These are phyloP conservation scores for Porites rus DNA, from an alignment of 92 coral and sea anemone species.

Conservation along the genomic window DNA sequence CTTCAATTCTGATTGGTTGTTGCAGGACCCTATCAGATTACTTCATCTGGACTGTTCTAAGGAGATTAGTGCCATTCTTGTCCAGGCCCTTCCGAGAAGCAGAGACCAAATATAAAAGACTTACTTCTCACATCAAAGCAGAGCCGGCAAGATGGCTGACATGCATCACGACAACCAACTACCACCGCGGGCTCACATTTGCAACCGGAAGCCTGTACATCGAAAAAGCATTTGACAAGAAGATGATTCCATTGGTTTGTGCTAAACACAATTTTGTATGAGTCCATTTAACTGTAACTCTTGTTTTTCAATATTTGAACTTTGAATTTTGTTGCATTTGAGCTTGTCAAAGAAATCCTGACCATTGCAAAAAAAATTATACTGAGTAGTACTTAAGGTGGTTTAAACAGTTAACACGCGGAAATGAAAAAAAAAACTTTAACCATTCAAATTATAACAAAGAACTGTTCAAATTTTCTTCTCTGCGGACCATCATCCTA, in stretches of 20 bases:
- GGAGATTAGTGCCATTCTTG: conserved; percentile 73
- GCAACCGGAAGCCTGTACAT: conserved; percentile 81
- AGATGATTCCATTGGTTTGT: conserved; percentile 73
- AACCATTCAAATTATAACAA: too few species aligned
- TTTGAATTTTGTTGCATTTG: neutral
- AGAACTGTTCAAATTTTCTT: too few species aligned
- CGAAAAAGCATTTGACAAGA: conserved; percentile 67
- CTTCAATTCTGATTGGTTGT: neutral
- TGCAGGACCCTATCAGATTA: conserved; percentile 81
- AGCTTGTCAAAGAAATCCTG: neutral
- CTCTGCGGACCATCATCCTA: too few species aligned
- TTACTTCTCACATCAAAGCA: conserved; percentile 43
- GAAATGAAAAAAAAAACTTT: too few species aligned
- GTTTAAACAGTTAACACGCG: too few species aligned
- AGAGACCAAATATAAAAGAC: conserved; percentile 62
- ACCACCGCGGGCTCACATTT: conserved; percentile 69
- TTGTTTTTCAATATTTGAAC: too few species aligned
- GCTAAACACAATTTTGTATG: neutral
- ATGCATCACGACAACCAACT: conserved; percentile 62
- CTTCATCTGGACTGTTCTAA: conserved; percentile 81
- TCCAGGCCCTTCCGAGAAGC: conserved; percentile 87
- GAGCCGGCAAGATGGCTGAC: conserved; percentile 82
- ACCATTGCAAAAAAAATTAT: too few species aligned
- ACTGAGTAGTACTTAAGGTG: too few species aligned
- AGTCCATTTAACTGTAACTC: neutral